Base-by-base conservation (phyloP, 2,113 vertebrate genomes). In the Entomyzon cyanotis region DNA sequence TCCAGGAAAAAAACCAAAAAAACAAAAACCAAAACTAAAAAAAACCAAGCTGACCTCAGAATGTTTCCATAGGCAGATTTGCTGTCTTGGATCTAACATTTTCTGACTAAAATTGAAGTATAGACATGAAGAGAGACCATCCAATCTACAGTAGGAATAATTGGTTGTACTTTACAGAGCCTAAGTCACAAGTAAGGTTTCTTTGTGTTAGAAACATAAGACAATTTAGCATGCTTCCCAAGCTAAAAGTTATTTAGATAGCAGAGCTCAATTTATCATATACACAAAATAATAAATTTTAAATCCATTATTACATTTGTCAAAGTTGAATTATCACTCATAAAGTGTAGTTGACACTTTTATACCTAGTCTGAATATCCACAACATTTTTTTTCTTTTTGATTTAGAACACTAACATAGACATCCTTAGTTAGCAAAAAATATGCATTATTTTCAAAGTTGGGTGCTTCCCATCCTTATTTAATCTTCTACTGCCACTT, bases 21-120 rank as follows among this genome's bases (percentile, higher is more conserved):
- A 56, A 1, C 18, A 37, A 10, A 9, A 5, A 35, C 25, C 11
- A 16, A 55, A 50, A 4, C 0, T 5, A 35, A 59, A 7, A 14
- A 55, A 59, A 33, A 5, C 2, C 3, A 9, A 49, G 15, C 2
- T 10, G 10, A 27, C 3, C 2, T 44, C 30, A 49, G 16, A 58
- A 58, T 44, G 8, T 30, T 91, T 62, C 31, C 10, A 8, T 53
- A 16, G 44, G 53, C 77, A 78, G 16, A 33, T 47, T 53, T 89
- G 1, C 5, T 49, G 23, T 63, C 35, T 81, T 11, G 0, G 10
- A 84, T 59, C 5, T 7, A 20, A 60, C 3, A n/a, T 74, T 82
- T 88, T 46, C 33, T 22, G 20, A 7, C 10, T 63, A 56, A 84
- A 92, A 68, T 8, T 31, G 12, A 73, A 44, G 4, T 73, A 46